Conservation (phyloP, 1,140 invertebrate species). For the Babylonia areolata region DNA sequence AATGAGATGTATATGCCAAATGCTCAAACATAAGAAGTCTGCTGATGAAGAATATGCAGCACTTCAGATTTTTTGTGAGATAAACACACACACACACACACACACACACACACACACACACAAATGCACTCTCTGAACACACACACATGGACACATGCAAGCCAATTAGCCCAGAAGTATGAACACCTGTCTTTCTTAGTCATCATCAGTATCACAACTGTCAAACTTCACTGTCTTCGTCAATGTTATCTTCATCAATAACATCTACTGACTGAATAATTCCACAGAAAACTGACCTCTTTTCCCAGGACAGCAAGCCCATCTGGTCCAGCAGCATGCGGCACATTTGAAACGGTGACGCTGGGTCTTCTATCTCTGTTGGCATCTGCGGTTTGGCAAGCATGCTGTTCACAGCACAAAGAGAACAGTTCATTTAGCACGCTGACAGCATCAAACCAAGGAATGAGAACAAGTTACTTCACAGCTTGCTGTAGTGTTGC, state of each 20-base stretch:
- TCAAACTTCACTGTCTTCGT: no score
- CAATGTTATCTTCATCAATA: no score
- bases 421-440: neutral
- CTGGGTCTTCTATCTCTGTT: slow-evolving; percentile 74
- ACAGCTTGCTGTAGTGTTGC: slow-evolving; percentile 19
- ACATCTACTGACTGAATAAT: no score
- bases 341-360: slow-evolving; percentile 82
- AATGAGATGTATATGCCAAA: no score
- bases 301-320: slow-evolving; percentile 92
- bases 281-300: slow-evolving; percentile 77
- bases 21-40: no score
- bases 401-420: slow-evolving; percentile 68
- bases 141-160: neutral
- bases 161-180: no score
- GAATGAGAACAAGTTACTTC: no score
- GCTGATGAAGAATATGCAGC: no score
- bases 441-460: no score
- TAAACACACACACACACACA: slow-evolving; percentile 13
- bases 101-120: slow-evolving; percentile 3
- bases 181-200: no score
- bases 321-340: slow-evolving; percentile 92
- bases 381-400: slow-evolving; percentile 72
- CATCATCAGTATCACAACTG: no score
- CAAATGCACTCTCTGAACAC: neutral
- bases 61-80: no score